Evolutionary conservation across 1,140 invertebrate species (phyloP).

Genomic region (Cataglyphis hispanica): DNA sequence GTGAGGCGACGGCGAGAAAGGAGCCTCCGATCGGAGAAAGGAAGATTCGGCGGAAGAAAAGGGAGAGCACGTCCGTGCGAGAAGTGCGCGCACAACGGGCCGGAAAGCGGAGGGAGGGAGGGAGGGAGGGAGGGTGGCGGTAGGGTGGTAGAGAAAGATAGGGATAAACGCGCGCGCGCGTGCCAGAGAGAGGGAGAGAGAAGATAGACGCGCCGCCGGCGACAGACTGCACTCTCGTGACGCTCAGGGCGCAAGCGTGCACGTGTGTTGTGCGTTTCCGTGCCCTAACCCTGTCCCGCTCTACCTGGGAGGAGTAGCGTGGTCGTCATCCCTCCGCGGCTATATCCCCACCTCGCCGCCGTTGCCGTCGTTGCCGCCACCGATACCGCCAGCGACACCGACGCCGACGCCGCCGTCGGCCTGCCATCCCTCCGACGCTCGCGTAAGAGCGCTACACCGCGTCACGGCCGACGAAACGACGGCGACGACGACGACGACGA

Average conservation of each 20-base stretch:
- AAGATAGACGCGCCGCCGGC: constrained; percentile 63
- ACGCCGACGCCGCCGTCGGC: constrained; percentile 54
- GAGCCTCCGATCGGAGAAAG: constrained; percentile 2
- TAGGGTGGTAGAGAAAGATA: constrained; percentile 48
- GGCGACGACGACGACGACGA: constrained; percentile 68
- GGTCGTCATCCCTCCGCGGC: constrained; percentile 70
- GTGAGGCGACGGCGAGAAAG: constrained; percentile 25
- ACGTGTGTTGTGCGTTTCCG: constrained; percentile 79
- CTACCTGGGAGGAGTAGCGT: constrained; percentile 71
- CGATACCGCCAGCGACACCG: constrained; percentile 48
- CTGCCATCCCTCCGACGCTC: constrained; percentile 66
- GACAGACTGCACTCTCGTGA: constrained; percentile 75
- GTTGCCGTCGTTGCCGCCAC: constrained; percentile 66
- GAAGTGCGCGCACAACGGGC: constrained; percentile 16
- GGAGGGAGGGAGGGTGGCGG: constrained; percentile 35
- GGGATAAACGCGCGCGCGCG: constrained; percentile 23
- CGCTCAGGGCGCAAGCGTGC: constrained; percentile 78
- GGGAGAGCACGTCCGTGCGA: constrained; percentile 30
- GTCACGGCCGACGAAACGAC: constrained; percentile 68
- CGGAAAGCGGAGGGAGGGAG: constrained; percentile 18
- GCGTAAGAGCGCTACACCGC: constrained; percentile 61
- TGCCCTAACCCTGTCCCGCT: constrained; percentile 77
- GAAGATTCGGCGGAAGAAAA: constrained; percentile 52
- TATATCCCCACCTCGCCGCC: constrained; percentile 68
- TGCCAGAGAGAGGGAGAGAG: not conserved